A percentile compares a stretch with the other conserved stretches of the same genome.
Evolutionary conservation across 1,140 invertebrate species (phyloP).

Genomic region (Psilanteris sp.): DNA sequence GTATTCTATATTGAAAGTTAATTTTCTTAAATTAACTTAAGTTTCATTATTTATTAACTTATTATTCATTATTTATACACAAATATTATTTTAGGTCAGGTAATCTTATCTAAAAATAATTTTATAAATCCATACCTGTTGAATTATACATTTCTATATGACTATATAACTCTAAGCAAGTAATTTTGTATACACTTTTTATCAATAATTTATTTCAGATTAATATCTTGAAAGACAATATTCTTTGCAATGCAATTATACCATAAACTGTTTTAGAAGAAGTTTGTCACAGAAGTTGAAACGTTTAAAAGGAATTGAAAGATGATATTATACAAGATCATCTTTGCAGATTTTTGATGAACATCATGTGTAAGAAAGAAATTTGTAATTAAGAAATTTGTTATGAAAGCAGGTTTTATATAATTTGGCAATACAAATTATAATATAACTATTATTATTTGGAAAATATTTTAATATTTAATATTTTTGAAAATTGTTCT

Average conservation of each 20-base stretch:
- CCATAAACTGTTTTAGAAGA: slow-evolving; percentile 96
- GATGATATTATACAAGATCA: slow-evolving; percentile 90
- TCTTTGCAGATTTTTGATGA: slow-evolving; percentile 95
- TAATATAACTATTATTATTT: too few relatives aligned
- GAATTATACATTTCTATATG: neutral
- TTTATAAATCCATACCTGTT: neutral
- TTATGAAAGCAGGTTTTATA: too few relatives aligned
- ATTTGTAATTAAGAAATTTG: neutral
- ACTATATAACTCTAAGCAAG: too few relatives aligned
- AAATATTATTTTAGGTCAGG: slow-evolving; percentile 94
- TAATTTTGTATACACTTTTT: too few relatives aligned
- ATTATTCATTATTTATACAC: too few relatives aligned
- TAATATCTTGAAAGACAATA: slow-evolving; percentile 92
- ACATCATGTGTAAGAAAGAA: slow-evolving; percentile 91
- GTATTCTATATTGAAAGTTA: too few relatives aligned
- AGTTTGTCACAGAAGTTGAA: slow-evolving; percentile 92
- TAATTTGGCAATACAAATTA: too few relatives aligned
- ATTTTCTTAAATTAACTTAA: too few relatives aligned
- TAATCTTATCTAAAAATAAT: too few relatives aligned
- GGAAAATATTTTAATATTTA: too few relatives aligned
- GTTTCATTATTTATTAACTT: slow-evolving; percentile 91
- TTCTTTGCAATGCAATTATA: slow-evolving; percentile 93
- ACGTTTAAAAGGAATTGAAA: slow-evolving; percentile 92
- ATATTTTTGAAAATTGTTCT: too few relatives aligned
- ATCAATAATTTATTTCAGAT: slow-evolving; percentile 82